Evolutionary conservation across 1,140 invertebrate genomes (phyloP), one percentile per base, ranked within the genome.

Genomic region (Liolophura sinensis): DNA sequence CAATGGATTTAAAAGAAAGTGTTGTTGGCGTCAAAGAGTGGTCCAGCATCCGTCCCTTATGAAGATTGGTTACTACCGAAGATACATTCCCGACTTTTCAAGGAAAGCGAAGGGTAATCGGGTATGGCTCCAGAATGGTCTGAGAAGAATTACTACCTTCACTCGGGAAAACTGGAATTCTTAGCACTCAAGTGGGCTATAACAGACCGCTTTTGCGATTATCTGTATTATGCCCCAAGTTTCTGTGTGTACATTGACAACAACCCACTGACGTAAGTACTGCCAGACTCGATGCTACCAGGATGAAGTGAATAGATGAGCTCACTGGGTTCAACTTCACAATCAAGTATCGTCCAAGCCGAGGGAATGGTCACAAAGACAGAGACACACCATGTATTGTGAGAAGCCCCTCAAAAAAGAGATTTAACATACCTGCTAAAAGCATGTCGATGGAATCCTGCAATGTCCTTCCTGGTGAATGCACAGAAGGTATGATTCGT

Each of bases 21-120:
- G 31, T 40, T 40, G 31, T 40, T 40, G 31, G 31, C 31, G 9
- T 40, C 31, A 40, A 40, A 40, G 31, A 40, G 3, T 40, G 31
- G 9, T 9, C 31, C 31, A 40, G 31, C 31, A 9, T 40, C 31
- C 9, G 31, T 40, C 9, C 31, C 3, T 40, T 40, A 40, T 40
- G 3, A 40, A 40, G 31, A 40, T 40, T 52, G 77, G 79, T 48
- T 86, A 83, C 65, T 82, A 82, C 66, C 55, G 79, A 1, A 70
- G 73, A 64, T 86, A 84, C 68, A 75, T 87, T 24, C 78, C 65
- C 63, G 75, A 78, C 60, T 71, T 74, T 77, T 82, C 82, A 16
- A n/a, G 68, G 7, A 40, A 48, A 47, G 64, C 68, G 18, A 67
- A 68, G 27, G 12, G 70, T 74, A 16, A 68, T 78, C 12, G 77